Evolutionary conservation across 2,113 vertebrate species (phyloP).

Genomic region (Polypterus bichir): DNA sequence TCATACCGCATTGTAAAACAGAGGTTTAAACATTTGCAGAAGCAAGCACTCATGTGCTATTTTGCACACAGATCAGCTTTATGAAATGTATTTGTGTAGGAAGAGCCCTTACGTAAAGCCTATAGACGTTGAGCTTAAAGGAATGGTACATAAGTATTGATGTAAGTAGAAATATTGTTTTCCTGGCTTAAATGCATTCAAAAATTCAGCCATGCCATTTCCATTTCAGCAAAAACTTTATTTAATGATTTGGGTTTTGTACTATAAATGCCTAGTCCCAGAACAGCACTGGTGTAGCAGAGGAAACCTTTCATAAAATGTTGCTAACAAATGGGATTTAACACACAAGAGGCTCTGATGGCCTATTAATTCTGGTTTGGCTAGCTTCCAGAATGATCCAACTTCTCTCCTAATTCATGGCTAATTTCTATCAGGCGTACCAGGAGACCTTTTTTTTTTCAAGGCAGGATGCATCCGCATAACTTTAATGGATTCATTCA

Average conservation of each 20-base stretch:
- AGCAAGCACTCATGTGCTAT: no score
- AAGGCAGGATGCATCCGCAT: conserved; percentile 70
- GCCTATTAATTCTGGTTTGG: conserved; percentile 88
- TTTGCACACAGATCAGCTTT: no score
- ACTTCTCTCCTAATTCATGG: conserved; percentile 81
- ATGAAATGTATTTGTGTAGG: no score
- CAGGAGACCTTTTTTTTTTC: conserved; percentile 64
- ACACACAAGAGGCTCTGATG: conserved; percentile 80
- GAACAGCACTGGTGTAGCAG: conserved; percentile 45
- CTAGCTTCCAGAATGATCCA: conserved; percentile 71
- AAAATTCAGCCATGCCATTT: neutral
- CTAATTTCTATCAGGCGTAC: conserved; percentile 88
- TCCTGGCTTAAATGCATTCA: no score
- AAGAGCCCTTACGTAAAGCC: no score
- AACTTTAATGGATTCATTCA: conserved; percentile 75
- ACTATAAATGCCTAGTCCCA: conserved; percentile 40
- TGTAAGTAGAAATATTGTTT: no score
- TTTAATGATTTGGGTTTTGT: conserved; percentile 51
- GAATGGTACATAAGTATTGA: no score
- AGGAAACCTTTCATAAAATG: conserved; percentile 69
- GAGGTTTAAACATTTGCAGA: no score
- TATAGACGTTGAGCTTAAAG: no score
- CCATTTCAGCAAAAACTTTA: conserved; percentile 44
- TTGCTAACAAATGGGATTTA: conserved; percentile 81
- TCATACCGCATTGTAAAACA: no score